Conservation (phyloP, 92 coral and sea anemone genomes). For the Epizoanthus ramosus region DNA sequence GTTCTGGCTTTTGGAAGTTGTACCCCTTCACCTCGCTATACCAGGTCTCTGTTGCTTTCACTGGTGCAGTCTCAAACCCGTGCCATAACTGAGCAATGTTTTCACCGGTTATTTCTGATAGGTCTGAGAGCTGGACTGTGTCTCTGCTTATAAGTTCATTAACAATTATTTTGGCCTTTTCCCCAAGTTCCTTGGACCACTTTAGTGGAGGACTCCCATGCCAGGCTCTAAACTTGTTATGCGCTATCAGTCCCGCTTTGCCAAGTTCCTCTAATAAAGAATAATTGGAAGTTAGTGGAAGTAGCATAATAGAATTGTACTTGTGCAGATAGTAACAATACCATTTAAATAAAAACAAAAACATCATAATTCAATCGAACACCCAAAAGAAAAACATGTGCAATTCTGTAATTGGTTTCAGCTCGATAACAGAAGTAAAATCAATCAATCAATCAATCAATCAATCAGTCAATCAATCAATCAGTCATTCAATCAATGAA, state of each 20-base stretch:
- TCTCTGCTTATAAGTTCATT: constrained; percentile 52
- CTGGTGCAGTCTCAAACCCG: constrained; percentile 75
- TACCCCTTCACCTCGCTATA: constrained; percentile 77
- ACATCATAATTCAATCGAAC: too few species aligned
- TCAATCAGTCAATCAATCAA: too few species aligned
- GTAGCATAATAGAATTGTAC: too few species aligned
- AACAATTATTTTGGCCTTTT: constrained; percentile 74
- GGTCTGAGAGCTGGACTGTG: constrained; percentile 41
- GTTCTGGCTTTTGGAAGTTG: constrained; percentile 71
- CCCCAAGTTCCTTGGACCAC: constrained; percentile 74
- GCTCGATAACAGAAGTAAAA: too few species aligned
- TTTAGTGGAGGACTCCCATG: constrained; percentile 73
- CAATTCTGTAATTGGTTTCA: too few species aligned
- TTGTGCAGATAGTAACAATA: too few species aligned
- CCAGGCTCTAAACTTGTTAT: constrained; percentile 86
- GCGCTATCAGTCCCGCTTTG: constrained; percentile 77
- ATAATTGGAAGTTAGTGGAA: not conserved
- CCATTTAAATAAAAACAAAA: too few species aligned
- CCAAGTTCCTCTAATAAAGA: constrained; percentile 71
- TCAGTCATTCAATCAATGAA: too few species aligned
- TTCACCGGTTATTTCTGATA: constrained; percentile 65
- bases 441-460: too few species aligned
- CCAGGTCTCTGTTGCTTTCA: constrained; percentile 80
- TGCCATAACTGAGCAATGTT: constrained; percentile 67
- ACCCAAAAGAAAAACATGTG: too few species aligned